Evolutionary conservation across 37 sponge, comb jelly and placozoan genomes (phyloP).

Genomic region (Beroe ovata): DNA sequence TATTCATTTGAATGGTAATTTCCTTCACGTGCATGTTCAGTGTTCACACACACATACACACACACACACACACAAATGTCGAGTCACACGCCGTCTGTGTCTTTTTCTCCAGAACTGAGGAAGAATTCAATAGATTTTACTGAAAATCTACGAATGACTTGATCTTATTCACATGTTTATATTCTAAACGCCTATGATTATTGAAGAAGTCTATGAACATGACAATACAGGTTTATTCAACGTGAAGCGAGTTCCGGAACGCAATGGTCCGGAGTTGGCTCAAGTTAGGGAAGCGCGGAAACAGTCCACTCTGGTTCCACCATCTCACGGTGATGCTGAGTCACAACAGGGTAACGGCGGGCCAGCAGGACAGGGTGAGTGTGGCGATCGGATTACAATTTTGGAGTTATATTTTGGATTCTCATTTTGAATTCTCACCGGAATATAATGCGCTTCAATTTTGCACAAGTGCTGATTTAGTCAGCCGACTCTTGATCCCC

Average conservation of each 20-base stretch:
- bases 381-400: too few species aligned
- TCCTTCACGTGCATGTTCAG: too few species aligned
- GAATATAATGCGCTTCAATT: too few species aligned
- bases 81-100: not conserved
- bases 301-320: not conserved
- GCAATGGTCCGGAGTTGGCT: constrained; percentile 9
- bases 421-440: too few species aligned
- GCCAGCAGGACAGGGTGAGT: too few species aligned
- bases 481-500: too few species aligned
- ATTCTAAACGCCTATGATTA: too few species aligned
- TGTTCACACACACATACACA: too few species aligned
- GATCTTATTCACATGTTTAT: not conserved
- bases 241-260: constrained; percentile 40
- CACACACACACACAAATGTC: not conserved
- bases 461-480: too few species aligned
- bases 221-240: not conserved
- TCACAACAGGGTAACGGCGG: not conserved
- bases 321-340: not conserved
- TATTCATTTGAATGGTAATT: too few species aligned
- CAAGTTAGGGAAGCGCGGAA: not conserved
- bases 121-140: not conserved
- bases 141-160: not conserved
- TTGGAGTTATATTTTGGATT: too few species aligned
- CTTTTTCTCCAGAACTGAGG: not conserved
- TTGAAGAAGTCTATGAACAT: too few species aligned